Conservation (phyloP, 2,888 invertebrate genomes). For the Trichopoda pennipes region DNA sequence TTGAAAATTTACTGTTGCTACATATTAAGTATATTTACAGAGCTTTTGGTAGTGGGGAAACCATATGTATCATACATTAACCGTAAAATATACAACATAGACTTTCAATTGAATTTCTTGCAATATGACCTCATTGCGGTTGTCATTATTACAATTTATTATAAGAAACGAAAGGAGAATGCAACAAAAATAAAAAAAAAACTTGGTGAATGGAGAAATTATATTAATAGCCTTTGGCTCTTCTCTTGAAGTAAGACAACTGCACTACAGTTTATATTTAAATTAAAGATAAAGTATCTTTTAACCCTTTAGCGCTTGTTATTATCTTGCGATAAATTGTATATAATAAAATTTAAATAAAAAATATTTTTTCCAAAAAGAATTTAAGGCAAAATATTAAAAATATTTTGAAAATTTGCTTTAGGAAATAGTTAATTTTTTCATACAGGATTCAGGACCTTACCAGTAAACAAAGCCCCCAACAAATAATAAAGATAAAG, state of each 20-base stretch:
- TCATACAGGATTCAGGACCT: too few relatives aligned
- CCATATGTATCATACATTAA: constrained; percentile 49
- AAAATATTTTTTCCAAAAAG: too few relatives aligned
- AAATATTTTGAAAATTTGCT: too few relatives aligned
- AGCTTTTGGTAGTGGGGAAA: constrained; percentile 29
- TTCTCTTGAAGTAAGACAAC: constrained; percentile 35
- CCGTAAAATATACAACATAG: constrained; percentile 47
- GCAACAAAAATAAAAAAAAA: not conserved
- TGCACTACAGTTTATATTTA: constrained; percentile 38
- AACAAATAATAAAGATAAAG: too few relatives aligned
- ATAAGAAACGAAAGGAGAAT: constrained; percentile 49
- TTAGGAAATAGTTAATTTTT: too few relatives aligned
- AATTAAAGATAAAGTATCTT: constrained; percentile 21
- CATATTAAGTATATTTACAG: constrained; percentile 11
- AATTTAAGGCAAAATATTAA: too few relatives aligned
- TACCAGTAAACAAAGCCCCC: too few relatives aligned
- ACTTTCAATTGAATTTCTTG: constrained; percentile 65
- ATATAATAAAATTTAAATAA: not conserved
- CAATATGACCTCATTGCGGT: constrained; percentile 68
- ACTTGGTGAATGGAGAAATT: constrained; percentile 40
- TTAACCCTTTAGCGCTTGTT: constrained; percentile 14
- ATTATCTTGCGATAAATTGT: not conserved
- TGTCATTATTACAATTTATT: constrained; percentile 69
- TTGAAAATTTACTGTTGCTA: constrained; percentile 44
- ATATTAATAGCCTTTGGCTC: constrained; percentile 65